phyloP scores from a whole-genome alignment of 2,888 invertebrate genomes.

The Danaus chrysippus region DNA sequence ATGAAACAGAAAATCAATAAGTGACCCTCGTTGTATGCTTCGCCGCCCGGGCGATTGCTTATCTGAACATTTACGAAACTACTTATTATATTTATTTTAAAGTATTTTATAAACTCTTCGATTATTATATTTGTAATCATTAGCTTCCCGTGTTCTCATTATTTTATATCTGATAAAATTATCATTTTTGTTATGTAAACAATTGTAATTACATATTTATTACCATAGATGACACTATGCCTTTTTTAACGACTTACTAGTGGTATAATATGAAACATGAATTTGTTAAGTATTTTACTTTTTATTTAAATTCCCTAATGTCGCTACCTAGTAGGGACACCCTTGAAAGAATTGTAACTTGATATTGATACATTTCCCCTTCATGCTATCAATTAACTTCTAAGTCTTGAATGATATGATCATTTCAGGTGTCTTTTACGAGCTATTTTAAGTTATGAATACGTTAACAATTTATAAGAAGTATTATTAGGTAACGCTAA shows the following conservation, averaged over 20 bases:
- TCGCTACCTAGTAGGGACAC: neutral
- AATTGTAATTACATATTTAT: no score
- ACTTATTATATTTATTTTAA: neutral
- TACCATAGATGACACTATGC: no score
- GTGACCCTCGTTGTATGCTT: conserved; percentile 32
- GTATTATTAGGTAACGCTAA: conserved; percentile 13
- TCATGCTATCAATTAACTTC: neutral
- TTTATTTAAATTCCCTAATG: neutral
- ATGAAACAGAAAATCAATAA: conserved; percentile 36
- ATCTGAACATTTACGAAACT: conserved; percentile 1
- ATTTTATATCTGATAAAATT: no score
- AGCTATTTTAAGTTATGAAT: neutral
- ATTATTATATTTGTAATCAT: no score
- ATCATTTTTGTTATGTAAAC: no score
- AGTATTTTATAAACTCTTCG: neutral
- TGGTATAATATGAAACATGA: no score
- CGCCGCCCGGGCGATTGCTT: conserved; percentile 22
- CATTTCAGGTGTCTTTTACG: neutral
- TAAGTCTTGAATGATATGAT: neutral
- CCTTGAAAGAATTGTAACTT: neutral
- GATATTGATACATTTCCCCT: neutral
- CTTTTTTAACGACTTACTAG: no score
- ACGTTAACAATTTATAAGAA: conserved; percentile 2
- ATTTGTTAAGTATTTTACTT: no score
- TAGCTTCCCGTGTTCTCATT: no score